Evolutionary conservation across 2,888 invertebrate genomes (phyloP).

Genomic region (Lepidocyrtinus sp.): DNA sequence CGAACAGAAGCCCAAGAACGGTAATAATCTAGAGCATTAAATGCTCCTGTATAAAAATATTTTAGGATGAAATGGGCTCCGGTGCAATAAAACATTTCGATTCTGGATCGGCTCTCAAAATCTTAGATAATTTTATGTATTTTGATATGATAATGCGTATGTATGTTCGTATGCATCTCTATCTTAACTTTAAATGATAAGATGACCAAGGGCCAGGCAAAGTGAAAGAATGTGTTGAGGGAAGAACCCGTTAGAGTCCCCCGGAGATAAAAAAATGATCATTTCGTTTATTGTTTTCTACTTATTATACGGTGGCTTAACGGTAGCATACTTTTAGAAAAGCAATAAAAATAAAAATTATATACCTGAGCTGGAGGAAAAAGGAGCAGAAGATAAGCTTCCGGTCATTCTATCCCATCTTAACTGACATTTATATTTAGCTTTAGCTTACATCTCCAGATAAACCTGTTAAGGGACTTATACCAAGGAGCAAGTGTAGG

Average conservation of each 20-base stretch:
- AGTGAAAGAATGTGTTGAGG: slow-evolving; percentile 13
- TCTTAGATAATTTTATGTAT: slow-evolving; percentile 45
- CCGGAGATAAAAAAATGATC: slow-evolving; percentile 30
- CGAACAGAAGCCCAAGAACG: slow-evolving; percentile 39
- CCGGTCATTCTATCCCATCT: slow-evolving; percentile 49
- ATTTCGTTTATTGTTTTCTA: slow-evolving; percentile 22
- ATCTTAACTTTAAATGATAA: too few relatives aligned
- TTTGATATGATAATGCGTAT: slow-evolving; percentile 42
- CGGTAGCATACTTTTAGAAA: slow-evolving; percentile 14
- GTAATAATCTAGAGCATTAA: slow-evolving; percentile 34
- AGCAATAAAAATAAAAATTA: slow-evolving; percentile 53
- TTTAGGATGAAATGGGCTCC: background rate
- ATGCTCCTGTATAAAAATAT: background rate
- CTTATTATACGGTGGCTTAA: slow-evolving; percentile 16
- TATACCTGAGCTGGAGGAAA: slow-evolving; percentile 32
- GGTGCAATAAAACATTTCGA: background rate
- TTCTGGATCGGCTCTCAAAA: background rate
- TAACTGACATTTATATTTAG: too few relatives aligned
- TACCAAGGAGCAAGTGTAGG: background rate
- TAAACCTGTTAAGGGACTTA: background rate
- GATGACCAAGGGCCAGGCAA: slow-evolving; percentile 36
- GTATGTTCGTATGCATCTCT: slow-evolving; percentile 10
- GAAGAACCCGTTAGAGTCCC: slow-evolving; percentile 57
- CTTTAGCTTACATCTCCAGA: background rate
- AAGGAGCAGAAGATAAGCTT: slow-evolving; percentile 43